Percentiles rank a stretch among this genome's conserved stretches.
phyloP scores from a whole-genome alignment of 2,797 vertebrate genomes.

The Notolepis coatsorum region DNA sequence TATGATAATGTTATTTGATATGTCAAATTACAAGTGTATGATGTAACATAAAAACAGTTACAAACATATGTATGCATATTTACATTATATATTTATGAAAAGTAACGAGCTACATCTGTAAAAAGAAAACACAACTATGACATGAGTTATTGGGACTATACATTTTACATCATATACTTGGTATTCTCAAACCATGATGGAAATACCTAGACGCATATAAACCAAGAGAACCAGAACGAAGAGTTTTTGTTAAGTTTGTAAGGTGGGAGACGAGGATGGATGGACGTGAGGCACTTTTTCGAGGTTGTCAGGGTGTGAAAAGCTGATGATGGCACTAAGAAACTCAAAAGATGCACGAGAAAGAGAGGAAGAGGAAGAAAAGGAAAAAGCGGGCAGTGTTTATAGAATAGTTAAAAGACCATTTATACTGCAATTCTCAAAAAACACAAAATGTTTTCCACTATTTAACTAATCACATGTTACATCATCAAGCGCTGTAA shows the following conservation, averaged over 20 bases:
- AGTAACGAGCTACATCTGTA: slow-evolving; percentile 91
- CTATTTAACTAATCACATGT: slow-evolving; percentile 84
- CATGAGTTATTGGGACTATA: slow-evolving; percentile 92
- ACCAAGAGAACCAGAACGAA: slow-evolving; percentile 84
- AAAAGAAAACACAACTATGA: slow-evolving; percentile 91
- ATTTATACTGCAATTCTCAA: slow-evolving; percentile 85
- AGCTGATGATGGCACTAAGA: slow-evolving; percentile 85
- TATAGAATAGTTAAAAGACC: slow-evolving; percentile 85
- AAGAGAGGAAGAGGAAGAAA: slow-evolving; percentile 68
- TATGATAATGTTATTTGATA: slow-evolving; percentile 93
- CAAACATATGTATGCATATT: slow-evolving; percentile 96
- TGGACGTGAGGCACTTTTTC: slow-evolving; percentile 96
- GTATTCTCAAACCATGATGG: slow-evolving; percentile 83
- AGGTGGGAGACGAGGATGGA: slow-evolving; percentile 87
- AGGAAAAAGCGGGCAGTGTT: slow-evolving; percentile 82
- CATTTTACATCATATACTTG: slow-evolving; percentile 91
- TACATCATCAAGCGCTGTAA: slow-evolving; percentile 83
- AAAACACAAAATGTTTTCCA: slow-evolving; percentile 86
- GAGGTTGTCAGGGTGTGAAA: slow-evolving; percentile 88
- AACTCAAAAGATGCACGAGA: slow-evolving; percentile 75
- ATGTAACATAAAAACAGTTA: slow-evolving; percentile 95
- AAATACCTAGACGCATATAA: slow-evolving; percentile 82
- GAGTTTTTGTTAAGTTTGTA: slow-evolving; percentile 85
- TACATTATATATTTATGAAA: slow-evolving; percentile 95
- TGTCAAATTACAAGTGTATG: slow-evolving; percentile 94